Base-by-base conservation (phyloP, 23 tunicate genomes). In the Ascidia mentula region DNA sequence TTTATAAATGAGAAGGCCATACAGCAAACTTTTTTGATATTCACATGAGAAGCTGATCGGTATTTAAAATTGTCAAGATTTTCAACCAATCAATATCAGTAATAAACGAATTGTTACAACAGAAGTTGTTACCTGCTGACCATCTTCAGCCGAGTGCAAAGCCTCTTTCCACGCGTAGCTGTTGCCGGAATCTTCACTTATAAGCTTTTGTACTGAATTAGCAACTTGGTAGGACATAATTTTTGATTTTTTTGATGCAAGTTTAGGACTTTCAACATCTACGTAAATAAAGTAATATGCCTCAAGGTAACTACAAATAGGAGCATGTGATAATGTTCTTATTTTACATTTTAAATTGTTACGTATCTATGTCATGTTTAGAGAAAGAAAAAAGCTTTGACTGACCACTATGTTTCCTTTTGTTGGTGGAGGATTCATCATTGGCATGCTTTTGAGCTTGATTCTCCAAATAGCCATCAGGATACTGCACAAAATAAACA, bases 401-500 rank as follows among this genome's bases (percentile, higher is more conserved):
- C 65, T 53, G 12, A 53, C 65, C 65, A 9, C 65, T 53, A 28
- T 61, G 35, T 77, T 82, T 26, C 46, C 72, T 37, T 78, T 46
- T 2, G 40, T n/a, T n/a, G 22, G 65, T 53, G 24, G 65, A 53
- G 24, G 65, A 69, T 20, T 84, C 89, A 1, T 79, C 80, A 34
- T 53, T 34, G 28, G 82, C 77, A 20, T 78, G 60, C 59, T 86
- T 82, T 70, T 82, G 85, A 1, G 90, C 79, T 42, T 82, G 85
- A 1, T 86, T 45, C 37, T 91, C 97, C 30, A 91, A 61, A 85
- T 91, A 91, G 18, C 97, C 97, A 40, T 91, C 97, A 0, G 97
- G 97, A 70, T 91, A 91, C 80, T 82, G 53, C 24, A 76, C 60
- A 65, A 37, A 77, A 73, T 53, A 53, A 53, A 53, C 65, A 53